Evolutionary conservation across 2,888 invertebrate genomes (phyloP).

Genomic region (Eupeodes latifasciatus): DNA sequence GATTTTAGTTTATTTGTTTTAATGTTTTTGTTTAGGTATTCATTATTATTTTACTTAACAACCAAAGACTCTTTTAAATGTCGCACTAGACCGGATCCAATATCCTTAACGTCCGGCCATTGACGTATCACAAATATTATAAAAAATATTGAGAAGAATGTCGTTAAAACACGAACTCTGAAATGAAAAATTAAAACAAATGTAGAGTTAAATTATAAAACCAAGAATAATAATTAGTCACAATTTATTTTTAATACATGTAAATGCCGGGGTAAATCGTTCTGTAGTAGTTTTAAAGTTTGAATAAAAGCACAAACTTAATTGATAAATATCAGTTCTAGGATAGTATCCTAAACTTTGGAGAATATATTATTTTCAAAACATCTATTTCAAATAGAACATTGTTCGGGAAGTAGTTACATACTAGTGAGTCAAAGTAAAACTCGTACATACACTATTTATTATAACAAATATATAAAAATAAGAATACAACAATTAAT

Average conservation of each 20-base stretch:
- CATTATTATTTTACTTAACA: constrained; percentile 85
- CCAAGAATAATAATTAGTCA: not conserved
- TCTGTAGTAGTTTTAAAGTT: too few relatives aligned
- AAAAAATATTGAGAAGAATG: constrained; percentile 91
- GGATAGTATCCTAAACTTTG: too few relatives aligned
- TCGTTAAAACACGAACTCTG: constrained; percentile 94
- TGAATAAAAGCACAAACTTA: too few relatives aligned
- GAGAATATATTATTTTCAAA: too few relatives aligned
- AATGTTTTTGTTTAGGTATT: constrained; percentile 16
- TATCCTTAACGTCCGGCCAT: constrained; percentile 94
- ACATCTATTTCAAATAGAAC: too few relatives aligned
- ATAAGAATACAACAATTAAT: too few relatives aligned
- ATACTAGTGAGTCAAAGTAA: too few relatives aligned
- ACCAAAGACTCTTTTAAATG: constrained; percentile 92
- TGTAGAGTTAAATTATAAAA: not conserved
- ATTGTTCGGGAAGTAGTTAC: too few relatives aligned
- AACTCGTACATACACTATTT: too few relatives aligned
- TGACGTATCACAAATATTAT: constrained; percentile 94
- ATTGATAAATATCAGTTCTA: too few relatives aligned
- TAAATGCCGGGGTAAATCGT: too few relatives aligned
- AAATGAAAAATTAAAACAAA: constrained; percentile 75
- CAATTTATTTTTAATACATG: not conserved
- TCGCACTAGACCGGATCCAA: constrained; percentile 91
- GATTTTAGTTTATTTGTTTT: constrained; percentile 20
- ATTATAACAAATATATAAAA: too few relatives aligned